Evolutionary conservation across 2,797 vertebrate genomes (phyloP), one percentile per base, ranked within the genome.

Genomic region (Hirundo rustica): DNA sequence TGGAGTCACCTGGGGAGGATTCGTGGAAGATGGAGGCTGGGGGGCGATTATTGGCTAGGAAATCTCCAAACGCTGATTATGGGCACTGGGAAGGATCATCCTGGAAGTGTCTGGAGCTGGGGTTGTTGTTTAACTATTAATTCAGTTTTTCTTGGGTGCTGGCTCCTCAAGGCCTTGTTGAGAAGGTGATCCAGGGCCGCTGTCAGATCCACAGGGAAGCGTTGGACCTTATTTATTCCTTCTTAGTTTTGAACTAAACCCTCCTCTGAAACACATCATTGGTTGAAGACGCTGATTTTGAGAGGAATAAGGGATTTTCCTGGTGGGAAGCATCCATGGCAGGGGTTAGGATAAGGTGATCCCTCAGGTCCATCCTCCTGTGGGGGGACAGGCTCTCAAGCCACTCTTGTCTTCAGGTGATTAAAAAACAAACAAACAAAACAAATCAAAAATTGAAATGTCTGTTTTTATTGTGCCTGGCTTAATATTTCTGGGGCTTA

Each of bases 1-100:
- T 51, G 40, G 32, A 78, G 58, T 61, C 78, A 26, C 12, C 0
- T 10, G n/a, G 36, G 77, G 81, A 47, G 7, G 48, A 45, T 57
- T 48, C n/a, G 1, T 16, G 36, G 88, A n/a, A 82, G 11, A 9
- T 0, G 1, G 45, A 53, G 32, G 18, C 1, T 13, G 1, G 1
- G 13, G 10, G 42, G 21, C 1, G 5, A 32, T 23, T 30, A 2
- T 8, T 2, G 5, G 8, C 27, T 8, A 36, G 42, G 26, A 65
- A 38, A 54, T 48, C 10, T 61, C 48, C 18, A 57, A 84, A 53
- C 8, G 16, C 30, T 67, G 71, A 7, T 61, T 55, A 3, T 57
- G 75, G 54, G 12, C 29, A 29, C 32, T 38, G 23, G 58, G 50
- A 17, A 75, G 20, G 54, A 32, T 74, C 53, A 19, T 47, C 18